These are phyloP conservation scores for Phrynocephalus versicolor DNA, from an alignment of 2,113 vertebrate genomes.

Conservation along the genomic window DNA sequence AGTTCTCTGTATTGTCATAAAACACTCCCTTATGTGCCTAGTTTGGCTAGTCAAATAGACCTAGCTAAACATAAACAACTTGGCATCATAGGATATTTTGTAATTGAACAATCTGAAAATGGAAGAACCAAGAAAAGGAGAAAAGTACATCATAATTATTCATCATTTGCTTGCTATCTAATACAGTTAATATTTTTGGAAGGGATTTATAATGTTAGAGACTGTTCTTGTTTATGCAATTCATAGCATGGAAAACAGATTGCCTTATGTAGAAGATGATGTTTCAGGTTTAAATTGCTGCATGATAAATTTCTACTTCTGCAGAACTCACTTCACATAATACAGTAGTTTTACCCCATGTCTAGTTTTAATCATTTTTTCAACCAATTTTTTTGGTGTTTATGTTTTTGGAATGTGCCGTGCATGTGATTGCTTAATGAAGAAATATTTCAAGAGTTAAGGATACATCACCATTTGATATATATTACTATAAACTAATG, in stretches of 20 bases:
- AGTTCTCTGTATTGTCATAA: neutral
- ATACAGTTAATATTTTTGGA: neutral
- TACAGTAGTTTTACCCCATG: no score
- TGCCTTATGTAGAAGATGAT: neutral
- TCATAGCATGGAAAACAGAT: neutral
- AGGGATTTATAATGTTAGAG: neutral
- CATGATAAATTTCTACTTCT: neutral
- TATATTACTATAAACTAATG: neutral
- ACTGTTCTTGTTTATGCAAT: neutral
- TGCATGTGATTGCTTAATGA: neutral
- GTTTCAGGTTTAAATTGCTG: neutral
- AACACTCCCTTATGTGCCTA: neutral
- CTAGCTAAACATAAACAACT: neutral
- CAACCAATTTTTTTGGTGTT: neutral
- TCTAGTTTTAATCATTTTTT: neutral
- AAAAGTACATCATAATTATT: neutral
- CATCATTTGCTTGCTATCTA: neutral
- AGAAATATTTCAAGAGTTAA: neutral
- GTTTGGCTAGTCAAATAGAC: neutral
- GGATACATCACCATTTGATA: neutral
- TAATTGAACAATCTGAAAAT: neutral
- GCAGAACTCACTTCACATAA: neutral
- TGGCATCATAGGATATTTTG: neutral
- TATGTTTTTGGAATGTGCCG: neutral
- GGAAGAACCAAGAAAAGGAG: neutral